These are phyloP conservation scores for Folsomia manolachei DNA, from an alignment of 2,888 invertebrate species.

Conservation along the genomic window DNA sequence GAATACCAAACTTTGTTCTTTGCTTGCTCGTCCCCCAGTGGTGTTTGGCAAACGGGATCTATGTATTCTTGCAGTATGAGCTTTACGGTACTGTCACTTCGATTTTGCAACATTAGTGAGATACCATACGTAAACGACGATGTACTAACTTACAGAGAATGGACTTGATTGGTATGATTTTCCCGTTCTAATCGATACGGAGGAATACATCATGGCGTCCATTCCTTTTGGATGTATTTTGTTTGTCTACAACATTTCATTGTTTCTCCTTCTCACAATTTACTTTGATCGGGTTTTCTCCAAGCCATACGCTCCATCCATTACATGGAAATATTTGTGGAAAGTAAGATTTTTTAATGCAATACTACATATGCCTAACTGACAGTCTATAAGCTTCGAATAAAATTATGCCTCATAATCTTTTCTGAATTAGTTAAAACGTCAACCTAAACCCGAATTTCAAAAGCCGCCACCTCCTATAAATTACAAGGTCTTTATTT, in stretches of 20 bases:
- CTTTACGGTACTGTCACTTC: conserved; percentile 36
- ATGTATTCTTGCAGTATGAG: conserved; percentile 28
- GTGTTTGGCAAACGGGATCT: conserved; percentile 38
- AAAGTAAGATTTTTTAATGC: conserved; percentile 4
- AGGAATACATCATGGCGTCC: conserved; percentile 17
- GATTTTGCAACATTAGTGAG: no score
- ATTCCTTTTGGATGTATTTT: conserved; percentile 20
- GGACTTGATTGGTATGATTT: conserved; percentile 38
- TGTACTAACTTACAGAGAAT: conserved; percentile 29
- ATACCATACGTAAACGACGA: no score
- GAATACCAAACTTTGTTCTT: conserved; percentile 10
- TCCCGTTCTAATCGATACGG: conserved; percentile 24
- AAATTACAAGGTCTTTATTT: no score
- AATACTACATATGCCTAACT: neutral
- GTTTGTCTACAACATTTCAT: conserved; percentile 20
- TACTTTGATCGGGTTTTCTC: conserved; percentile 29
- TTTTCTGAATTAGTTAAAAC: neutral
- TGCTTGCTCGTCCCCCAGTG: conserved; percentile 34
- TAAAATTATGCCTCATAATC: no score
- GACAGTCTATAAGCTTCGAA: no score
- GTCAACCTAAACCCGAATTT: conserved; percentile 7
- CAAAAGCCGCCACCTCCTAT: conserved; percentile 6
- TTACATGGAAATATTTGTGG: conserved; percentile 23
- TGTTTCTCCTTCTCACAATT: conserved; percentile 24
- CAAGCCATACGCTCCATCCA: conserved; percentile 27